Percentiles rank a stretch among this genome's conserved stretches.
These are phyloP conservation scores for Ibidorhyncha struthersii DNA, from an alignment of 2,113 vertebrate genomes.

Conservation along the genomic window DNA sequence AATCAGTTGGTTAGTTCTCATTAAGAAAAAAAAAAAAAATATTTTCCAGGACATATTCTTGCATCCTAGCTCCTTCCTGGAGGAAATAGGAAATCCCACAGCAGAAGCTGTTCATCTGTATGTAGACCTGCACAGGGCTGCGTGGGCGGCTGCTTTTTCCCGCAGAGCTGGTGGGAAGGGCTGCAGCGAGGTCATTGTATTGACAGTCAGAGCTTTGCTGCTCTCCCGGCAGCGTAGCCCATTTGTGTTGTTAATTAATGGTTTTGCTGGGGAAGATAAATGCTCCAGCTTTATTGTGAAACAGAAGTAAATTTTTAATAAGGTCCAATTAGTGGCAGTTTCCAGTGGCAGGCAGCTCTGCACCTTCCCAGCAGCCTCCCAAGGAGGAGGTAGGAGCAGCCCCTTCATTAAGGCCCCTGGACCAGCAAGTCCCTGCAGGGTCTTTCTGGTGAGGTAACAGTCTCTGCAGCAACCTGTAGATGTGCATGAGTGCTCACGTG, in stretches of 20 bases:
- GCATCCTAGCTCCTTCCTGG: background rate
- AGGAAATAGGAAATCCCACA: background rate
- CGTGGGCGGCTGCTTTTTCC: background rate
- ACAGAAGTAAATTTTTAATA: conserved; percentile 57
- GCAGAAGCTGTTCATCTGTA: background rate
- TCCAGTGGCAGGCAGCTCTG: background rate
- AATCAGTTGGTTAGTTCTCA: background rate
- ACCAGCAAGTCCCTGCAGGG: background rate
- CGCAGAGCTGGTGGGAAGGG: background rate
- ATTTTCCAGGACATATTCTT: background rate
- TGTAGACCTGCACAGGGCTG: background rate
- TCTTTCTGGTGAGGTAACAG: background rate
- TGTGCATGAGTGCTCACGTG: rapidly evolving
- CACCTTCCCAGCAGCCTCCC: background rate
- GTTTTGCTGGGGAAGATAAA: conserved; percentile 31
- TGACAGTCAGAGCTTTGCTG: background rate
- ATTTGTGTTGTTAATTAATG: conserved; percentile 37
- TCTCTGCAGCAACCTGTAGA: background rate
- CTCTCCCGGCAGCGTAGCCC: background rate
- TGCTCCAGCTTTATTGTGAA: conserved; percentile 31
- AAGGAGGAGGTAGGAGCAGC: background rate
- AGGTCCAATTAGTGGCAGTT: conserved; percentile 29
- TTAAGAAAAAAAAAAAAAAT: background rate
- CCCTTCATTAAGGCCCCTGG: background rate
- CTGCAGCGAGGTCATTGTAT: background rate